phyloP scores from a whole-genome alignment of 2,797 vertebrate genomes.

The Helarctos malayanus region DNA sequence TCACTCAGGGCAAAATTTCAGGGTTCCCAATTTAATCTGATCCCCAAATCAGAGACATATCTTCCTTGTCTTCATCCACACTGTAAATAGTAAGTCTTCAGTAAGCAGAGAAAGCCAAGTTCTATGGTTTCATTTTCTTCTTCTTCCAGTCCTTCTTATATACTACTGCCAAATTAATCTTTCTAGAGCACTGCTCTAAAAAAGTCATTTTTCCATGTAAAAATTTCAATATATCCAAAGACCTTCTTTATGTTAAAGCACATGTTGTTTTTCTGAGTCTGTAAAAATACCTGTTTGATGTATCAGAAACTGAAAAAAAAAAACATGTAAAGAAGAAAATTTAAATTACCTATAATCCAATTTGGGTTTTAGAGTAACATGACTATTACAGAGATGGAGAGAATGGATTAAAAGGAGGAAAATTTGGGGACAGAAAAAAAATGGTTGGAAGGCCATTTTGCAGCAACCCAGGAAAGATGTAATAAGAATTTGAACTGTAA shows the following conservation, averaged over 20 bases:
- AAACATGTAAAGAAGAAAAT: not conserved
- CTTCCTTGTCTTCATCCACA: not conserved
- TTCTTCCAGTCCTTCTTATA: not conserved
- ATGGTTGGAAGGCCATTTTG: not conserved
- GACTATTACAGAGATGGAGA: not conserved
- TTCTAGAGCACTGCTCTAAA: not conserved
- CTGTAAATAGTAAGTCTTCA: not conserved
- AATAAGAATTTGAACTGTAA: not conserved
- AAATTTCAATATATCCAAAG: not conserved
- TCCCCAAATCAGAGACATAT: conserved; percentile 39
- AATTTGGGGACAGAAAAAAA: not conserved
- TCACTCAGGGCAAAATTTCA: conserved; percentile 27
- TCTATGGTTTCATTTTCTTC: not conserved
- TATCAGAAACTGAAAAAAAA: conserved; percentile 13
- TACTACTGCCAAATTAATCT: not conserved
- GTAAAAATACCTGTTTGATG: not conserved
- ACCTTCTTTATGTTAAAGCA: not conserved
- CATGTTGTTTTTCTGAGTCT: not conserved
- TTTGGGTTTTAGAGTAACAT: not conserved
- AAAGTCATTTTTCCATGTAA: not conserved
- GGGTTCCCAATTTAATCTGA: conserved; percentile 55
- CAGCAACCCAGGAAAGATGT: not conserved
- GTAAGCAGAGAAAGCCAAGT: not conserved
- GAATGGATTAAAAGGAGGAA: not conserved
- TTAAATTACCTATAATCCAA: not conserved